These are phyloP conservation scores for Apamea monoglypha DNA, from an alignment of 2,888 invertebrate genomes.

Conservation along the genomic window DNA sequence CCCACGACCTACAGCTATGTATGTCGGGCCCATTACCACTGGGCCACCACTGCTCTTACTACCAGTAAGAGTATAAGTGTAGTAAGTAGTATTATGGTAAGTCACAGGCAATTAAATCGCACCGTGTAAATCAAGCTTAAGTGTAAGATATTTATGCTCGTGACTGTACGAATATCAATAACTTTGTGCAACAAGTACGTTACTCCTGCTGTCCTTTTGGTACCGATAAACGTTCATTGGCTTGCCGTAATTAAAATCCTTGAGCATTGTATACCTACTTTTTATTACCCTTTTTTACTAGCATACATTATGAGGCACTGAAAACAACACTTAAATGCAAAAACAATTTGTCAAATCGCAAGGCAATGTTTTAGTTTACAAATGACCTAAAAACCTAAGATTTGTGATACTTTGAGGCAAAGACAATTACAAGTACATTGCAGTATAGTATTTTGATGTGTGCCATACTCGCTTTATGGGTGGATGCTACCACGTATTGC, in stretches of 20 bases:
- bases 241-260: constrained; percentile 50
- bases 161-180: neutral
- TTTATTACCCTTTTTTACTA: constrained; percentile 49
- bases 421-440: constrained; percentile 1
- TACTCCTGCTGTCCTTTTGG: constrained; percentile 41
- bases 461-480: neutral
- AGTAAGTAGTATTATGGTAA: too few relatives aligned
- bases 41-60: neutral
- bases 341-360: constrained; percentile 41
- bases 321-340: constrained; percentile 28
- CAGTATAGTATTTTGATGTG: neutral
- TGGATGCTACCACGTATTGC: neutral
- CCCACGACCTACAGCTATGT: neutral
- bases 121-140: neutral
- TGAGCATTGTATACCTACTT: constrained; percentile 39
- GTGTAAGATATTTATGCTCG: neutral
- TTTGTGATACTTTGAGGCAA: neutral
- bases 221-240: constrained; percentile 40
- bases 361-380: constrained; percentile 14
- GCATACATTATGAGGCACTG: constrained; percentile 27
- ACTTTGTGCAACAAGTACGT: neutral
- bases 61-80: too few relatives aligned
- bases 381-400: constrained; percentile 14
- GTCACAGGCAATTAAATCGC: neutral
- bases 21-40: neutral